These are phyloP conservation scores for Tupaia tana DNA, from an alignment of 2,113 vertebrate genomes.

Conservation along the genomic window DNA sequence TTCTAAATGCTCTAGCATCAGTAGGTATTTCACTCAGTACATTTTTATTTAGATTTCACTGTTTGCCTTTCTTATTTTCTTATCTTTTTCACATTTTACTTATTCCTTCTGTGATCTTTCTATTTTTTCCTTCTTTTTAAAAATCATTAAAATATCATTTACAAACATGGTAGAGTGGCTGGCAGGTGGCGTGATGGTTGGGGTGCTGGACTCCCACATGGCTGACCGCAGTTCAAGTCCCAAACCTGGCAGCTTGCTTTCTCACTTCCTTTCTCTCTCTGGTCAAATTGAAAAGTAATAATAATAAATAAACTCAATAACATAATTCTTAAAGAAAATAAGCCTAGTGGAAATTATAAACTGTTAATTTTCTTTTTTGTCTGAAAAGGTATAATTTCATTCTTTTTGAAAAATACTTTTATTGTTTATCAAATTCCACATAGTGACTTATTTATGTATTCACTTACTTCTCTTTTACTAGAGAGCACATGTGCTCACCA, in stretches of 20 bases:
- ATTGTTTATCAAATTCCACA: not conserved
- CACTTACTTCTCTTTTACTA: too few species aligned
- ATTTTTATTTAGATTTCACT: conserved; percentile 12
- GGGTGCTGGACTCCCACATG: too few species aligned
- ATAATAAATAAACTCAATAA: too few species aligned
- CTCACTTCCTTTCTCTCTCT: too few species aligned
- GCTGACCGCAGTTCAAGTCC: too few species aligned
- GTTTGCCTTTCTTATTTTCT: not conserved
- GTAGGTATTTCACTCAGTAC: not conserved
- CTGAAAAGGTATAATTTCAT: not conserved
- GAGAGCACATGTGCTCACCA: too few species aligned
- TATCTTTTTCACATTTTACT: not conserved
- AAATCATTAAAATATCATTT: not conserved
- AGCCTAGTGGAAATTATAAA: not conserved
- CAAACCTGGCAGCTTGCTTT: too few species aligned
- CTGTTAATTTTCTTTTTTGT: not conserved
- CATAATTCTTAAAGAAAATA: too few species aligned
- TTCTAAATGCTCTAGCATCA: not conserved
- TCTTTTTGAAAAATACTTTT: conserved; percentile 7
- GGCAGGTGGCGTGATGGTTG: too few species aligned
- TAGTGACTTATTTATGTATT: not conserved
- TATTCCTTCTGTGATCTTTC: not conserved
- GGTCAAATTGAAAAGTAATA: too few species aligned
- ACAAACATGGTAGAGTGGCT: not conserved
- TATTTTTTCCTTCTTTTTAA: not conserved